These are phyloP conservation scores for Sebastes ruberrimus DNA, from an alignment of 2,797 vertebrate genomes.

Conservation along the genomic window DNA sequence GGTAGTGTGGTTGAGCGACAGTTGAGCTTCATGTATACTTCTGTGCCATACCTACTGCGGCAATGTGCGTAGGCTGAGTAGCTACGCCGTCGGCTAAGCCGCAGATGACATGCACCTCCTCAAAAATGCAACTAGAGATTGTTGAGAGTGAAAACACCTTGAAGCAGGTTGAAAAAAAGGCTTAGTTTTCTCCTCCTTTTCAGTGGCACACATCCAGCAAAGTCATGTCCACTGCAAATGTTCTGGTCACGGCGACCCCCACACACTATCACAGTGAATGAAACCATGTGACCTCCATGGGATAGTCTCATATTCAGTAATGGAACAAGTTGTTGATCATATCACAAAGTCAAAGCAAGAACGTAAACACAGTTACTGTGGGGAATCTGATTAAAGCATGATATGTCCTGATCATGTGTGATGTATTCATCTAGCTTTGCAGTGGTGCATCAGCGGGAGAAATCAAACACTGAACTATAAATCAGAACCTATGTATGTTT, in stretches of 20 bases:
- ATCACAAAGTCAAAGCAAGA: neutral
- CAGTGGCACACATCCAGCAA: neutral
- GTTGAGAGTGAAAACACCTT: neutral
- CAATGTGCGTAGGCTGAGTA: neutral
- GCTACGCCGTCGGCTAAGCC: neutral
- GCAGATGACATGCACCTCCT: neutral
- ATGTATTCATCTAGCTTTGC: neutral
- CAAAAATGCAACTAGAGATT: neutral
- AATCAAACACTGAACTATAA: neutral
- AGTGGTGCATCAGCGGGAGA: neutral
- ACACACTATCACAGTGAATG: neutral
- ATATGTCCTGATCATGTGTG: neutral
- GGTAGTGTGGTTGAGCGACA: no score
- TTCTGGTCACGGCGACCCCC: neutral
- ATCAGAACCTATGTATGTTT: neutral
- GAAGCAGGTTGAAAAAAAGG: neutral
- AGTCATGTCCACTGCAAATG: neutral
- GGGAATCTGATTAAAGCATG: neutral
- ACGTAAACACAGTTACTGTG: neutral
- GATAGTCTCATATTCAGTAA: neutral
- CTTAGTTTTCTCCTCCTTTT: neutral
- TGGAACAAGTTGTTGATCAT: neutral
- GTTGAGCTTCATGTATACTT: neutral
- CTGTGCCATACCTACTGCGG: neutral
- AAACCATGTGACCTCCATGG: neutral